Conservation (phyloP, 2,888 invertebrate genomes). For the Pollenia griseotomentosa region DNA sequence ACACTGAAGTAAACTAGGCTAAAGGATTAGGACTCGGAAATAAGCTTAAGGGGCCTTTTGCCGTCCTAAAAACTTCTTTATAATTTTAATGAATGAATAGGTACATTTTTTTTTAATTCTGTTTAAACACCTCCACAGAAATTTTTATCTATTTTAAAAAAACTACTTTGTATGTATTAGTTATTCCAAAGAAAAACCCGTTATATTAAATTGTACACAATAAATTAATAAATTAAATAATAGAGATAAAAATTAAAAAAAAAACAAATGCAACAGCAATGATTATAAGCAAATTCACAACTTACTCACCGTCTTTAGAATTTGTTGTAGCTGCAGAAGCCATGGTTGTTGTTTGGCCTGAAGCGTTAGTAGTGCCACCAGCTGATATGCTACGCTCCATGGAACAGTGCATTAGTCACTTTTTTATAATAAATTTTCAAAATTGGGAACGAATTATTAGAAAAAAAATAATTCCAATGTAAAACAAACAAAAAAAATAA, state of each 20-base stretch:
- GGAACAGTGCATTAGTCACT: slow-evolving; percentile 88
- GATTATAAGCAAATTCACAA: slow-evolving; percentile 75
- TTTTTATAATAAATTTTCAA: slow-evolving; percentile 35
- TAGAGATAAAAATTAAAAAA: not conserved
- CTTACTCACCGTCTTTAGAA: slow-evolving; percentile 92
- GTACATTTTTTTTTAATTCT: no score
- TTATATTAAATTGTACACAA: slow-evolving; percentile 4
- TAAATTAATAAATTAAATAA: slow-evolving; percentile 1
- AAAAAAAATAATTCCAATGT: not conserved
- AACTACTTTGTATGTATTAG: no score
- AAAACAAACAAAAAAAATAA: not conserved
- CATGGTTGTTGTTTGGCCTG: slow-evolving; percentile 82
- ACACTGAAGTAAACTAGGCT: no score
- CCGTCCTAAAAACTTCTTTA: no score
- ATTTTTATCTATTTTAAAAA: no score
- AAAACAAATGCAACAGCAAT: slow-evolving; percentile 1
- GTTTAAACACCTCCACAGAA: no score
- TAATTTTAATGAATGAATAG: no score
- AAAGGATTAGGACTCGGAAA: no score
- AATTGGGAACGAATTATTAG: slow-evolving; percentile 10
- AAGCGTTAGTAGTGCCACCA: slow-evolving; percentile 89
- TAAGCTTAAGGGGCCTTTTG: no score
- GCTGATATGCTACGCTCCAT: slow-evolving; percentile 90
- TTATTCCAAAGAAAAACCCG: not conserved
- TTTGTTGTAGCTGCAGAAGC: slow-evolving; percentile 85